Conservation (phyloP, 1,140 invertebrate genomes). For the Drosophila malerkotliana region DNA sequence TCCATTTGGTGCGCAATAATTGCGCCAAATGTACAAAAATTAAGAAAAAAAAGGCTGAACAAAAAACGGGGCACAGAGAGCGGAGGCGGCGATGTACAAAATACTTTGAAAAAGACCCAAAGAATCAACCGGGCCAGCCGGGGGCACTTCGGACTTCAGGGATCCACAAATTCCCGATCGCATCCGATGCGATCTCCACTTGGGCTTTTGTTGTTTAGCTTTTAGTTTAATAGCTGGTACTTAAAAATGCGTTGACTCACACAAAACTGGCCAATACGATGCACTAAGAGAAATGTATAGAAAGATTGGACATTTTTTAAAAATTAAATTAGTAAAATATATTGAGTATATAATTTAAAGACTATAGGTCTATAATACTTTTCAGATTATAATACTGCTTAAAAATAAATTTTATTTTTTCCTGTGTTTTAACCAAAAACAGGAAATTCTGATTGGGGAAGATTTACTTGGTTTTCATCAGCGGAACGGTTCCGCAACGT, state of each 20-base stretch:
- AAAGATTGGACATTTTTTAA: no score
- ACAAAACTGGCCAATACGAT: background rate
- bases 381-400: background rate
- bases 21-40: constrained; percentile 79
- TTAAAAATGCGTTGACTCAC: constrained; percentile 77
- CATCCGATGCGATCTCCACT: constrained; percentile 60
- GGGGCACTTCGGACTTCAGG: constrained; percentile 18
- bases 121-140: background rate
- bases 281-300: background rate
- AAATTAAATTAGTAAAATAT: no score
- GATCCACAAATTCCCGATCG: constrained; percentile 7
- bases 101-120: constrained; percentile 24
- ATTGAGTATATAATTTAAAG: background rate
- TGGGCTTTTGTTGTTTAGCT: constrained; percentile 66
- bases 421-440: background rate
- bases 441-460: constrained; percentile 12
- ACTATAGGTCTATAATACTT: background rate
- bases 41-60: constrained; percentile 48
- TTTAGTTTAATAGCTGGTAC: constrained; percentile 76
- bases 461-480: constrained; percentile 29
- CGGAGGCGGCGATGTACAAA: constrained; percentile 3
- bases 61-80: constrained; percentile 6
- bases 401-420: background rate
- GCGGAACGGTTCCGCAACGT: constrained; percentile 49
- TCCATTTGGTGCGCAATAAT: constrained; percentile 81